These are phyloP conservation scores for Hyalella azteca DNA, from an alignment of 2,888 invertebrate species.

Conservation along the genomic window DNA sequence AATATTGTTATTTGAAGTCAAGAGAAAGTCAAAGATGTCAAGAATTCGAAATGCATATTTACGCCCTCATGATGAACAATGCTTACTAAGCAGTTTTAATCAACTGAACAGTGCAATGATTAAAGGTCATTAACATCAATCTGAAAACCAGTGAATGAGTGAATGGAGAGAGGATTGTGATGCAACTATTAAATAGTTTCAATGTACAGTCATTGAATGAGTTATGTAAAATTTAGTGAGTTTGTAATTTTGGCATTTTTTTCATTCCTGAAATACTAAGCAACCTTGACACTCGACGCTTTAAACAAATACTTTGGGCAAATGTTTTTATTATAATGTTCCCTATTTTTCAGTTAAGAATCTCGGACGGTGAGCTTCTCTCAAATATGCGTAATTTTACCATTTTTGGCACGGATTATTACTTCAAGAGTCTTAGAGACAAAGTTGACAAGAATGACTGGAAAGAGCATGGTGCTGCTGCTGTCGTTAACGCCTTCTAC, in stretches of 20 bases:
- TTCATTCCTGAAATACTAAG: too few species aligned
- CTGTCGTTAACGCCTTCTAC: constrained; percentile 85
- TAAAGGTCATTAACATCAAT: too few species aligned
- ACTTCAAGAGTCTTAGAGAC: constrained; percentile 77
- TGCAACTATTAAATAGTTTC: neutral
- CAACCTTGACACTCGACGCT: too few species aligned
- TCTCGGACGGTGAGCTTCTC: constrained; percentile 74
- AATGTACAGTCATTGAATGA: neutral
- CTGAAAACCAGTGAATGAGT: too few species aligned
- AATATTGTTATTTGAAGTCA: neutral
- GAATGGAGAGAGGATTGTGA: neutral
- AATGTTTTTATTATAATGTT: too few species aligned
- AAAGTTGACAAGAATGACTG: constrained; percentile 85
- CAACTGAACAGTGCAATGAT: too few species aligned
- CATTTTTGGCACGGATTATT: constrained; percentile 78
- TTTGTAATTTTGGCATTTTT: too few species aligned
- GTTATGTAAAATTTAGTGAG: too few species aligned
- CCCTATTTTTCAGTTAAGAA: constrained; percentile 69
- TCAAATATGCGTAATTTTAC: constrained; percentile 79
- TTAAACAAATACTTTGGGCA: too few species aligned
- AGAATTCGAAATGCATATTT: too few species aligned
- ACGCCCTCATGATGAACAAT: too few species aligned
- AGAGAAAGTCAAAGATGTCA: neutral
- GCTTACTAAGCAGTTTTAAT: too few species aligned
- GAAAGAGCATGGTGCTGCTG: constrained; percentile 82